These are phyloP conservation scores for Nothobranchius furzeri DNA, from an alignment of 2,113 vertebrate species.

Conservation along the genomic window DNA sequence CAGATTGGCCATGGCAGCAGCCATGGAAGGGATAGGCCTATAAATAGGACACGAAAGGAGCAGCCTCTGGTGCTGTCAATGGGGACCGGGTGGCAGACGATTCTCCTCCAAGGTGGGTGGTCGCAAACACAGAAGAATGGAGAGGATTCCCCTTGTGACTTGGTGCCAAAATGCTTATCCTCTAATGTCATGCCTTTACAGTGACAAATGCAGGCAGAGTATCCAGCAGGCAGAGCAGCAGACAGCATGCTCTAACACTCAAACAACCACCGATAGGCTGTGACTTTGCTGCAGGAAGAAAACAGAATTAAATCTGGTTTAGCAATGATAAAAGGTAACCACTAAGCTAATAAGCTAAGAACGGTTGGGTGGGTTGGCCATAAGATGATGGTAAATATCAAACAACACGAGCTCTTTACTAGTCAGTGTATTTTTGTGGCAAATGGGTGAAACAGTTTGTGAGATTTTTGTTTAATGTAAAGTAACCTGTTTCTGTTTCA, in stretches of 20 bases:
- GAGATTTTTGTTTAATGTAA: too few relatives aligned
- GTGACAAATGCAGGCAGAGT: slow-evolving; percentile 36
- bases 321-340: slow-evolving; percentile 1
- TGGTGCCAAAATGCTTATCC: slow-evolving; percentile 53
- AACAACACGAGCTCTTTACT: too few relatives aligned
- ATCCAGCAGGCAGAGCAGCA: slow-evolving; percentile 23
- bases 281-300: slow-evolving; percentile 10
- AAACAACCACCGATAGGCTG: slow-evolving; percentile 5
- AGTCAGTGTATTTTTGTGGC: too few relatives aligned
- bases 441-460: too few relatives aligned
- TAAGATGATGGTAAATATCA: too few relatives aligned
- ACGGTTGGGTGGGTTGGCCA: background rate
- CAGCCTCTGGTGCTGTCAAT: slow-evolving; percentile 56
- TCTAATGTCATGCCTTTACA: slow-evolving; percentile 52
- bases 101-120: slow-evolving; percentile 33
- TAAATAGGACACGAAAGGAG: slow-evolving; percentile 56
- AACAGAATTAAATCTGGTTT: slow-evolving; percentile 5
- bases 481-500: too few relatives aligned
- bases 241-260: slow-evolving; percentile 8
- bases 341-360: slow-evolving; percentile 3
- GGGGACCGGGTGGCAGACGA: slow-evolving; percentile 57
- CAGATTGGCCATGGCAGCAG: slow-evolving; percentile 68
- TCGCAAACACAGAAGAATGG: slow-evolving; percentile 8
- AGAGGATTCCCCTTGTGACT: slow-evolving; percentile 64
- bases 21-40: slow-evolving; percentile 45